A percentile compares a stretch with the other conserved stretches of the same genome.
phyloP scores from a whole-genome alignment of 2,797 vertebrate species.

The Ispidina lecontei region DNA sequence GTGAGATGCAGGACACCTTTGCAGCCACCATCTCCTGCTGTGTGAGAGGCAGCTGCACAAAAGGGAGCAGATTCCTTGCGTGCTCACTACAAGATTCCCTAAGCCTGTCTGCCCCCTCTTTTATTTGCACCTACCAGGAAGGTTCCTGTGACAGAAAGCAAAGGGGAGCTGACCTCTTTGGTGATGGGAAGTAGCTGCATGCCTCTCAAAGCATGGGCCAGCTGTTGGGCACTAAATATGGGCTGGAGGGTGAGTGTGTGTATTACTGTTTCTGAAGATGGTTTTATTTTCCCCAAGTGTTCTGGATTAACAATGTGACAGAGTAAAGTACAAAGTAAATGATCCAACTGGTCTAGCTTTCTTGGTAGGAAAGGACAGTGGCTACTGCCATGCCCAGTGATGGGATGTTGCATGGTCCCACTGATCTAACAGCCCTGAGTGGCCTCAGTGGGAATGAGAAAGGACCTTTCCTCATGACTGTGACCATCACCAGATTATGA shows the following conservation, averaged over 20 bases:
- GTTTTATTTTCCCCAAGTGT: neutral
- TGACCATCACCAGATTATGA: neutral
- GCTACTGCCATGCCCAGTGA: neutral
- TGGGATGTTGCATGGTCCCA: neutral
- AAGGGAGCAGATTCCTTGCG: conserved; percentile 8
- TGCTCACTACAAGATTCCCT: neutral
- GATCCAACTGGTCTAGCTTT: neutral
- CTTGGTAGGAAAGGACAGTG: neutral
- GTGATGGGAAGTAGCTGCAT: neutral
- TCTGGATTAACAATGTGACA: neutral
- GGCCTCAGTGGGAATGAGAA: neutral
- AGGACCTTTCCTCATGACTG: neutral
- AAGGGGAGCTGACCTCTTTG: neutral
- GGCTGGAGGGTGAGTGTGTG: neutral
- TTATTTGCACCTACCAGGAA: neutral
- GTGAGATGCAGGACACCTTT: neutral
- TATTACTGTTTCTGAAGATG: neutral
- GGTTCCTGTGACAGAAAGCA: neutral
- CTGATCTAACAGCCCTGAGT: neutral
- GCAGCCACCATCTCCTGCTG: neutral
- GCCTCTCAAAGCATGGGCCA: neutral
- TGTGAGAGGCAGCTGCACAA: neutral
- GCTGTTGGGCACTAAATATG: neutral
- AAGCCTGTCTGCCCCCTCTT: neutral
- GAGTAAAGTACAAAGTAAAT: neutral